These are phyloP conservation scores for Noctua comes DNA, from an alignment of 2,888 invertebrate species.

Conservation along the genomic window DNA sequence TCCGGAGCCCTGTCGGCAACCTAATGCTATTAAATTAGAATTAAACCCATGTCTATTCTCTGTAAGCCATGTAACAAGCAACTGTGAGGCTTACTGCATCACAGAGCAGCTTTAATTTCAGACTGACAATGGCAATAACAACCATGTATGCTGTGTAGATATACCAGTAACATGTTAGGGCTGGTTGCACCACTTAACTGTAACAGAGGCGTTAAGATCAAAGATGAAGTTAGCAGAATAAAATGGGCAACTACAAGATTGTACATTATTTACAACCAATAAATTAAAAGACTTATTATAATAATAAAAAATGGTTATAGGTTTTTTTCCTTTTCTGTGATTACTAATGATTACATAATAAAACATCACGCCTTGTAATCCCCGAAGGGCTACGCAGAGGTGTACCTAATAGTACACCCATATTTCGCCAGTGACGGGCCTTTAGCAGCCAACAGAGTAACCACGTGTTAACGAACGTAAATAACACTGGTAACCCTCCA, in stretches of 20 bases:
- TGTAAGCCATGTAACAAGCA: constrained; percentile 9
- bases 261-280: not conserved
- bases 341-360: too few species aligned
- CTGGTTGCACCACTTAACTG: not conserved
- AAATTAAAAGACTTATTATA: too few species aligned
- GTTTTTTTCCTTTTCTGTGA: not conserved
- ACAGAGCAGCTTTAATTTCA: constrained; percentile 24
- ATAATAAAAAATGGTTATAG: not conserved
- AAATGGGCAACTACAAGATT: not conserved
- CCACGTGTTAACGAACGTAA: constrained; percentile 1
- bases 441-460: not conserved
- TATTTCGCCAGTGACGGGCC: not conserved
- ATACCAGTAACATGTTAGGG: not conserved
- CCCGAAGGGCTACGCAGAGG: too few species aligned
- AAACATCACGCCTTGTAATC: too few species aligned
- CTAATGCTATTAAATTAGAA: constrained; percentile 45
- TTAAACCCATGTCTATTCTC: constrained; percentile 11
- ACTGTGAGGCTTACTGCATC: constrained; percentile 29
- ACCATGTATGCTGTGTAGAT: not conserved
- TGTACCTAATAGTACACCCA: too few species aligned
- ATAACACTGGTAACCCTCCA: not conserved
- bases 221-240: not conserved
- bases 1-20: not conserved
- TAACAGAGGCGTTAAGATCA: not conserved
- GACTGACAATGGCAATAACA: constrained; percentile 14